These are phyloP conservation scores for Phocoena sinus DNA, from an alignment of 2,113 vertebrate species.

Conservation along the genomic window DNA sequence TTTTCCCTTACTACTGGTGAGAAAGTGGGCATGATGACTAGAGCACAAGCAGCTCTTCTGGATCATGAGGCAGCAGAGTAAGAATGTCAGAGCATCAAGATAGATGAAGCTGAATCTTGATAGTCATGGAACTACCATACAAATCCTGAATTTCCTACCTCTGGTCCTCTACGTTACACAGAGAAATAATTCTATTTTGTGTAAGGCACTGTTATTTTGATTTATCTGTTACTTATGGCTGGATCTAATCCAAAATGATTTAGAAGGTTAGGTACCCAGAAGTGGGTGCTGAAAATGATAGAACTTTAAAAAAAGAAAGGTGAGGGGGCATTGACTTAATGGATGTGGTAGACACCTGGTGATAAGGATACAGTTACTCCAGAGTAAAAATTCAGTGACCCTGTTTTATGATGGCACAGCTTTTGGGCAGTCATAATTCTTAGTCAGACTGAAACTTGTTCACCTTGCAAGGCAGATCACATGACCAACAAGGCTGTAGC, in stretches of 20 bases:
- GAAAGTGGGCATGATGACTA: not conserved
- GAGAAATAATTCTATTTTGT: not conserved
- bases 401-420: not conserved
- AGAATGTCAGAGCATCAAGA: not conserved
- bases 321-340: not conserved
- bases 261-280: not conserved
- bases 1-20: not conserved
- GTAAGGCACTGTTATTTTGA: not conserved
- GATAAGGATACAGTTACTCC: not conserved
- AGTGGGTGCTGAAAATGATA: not conserved
- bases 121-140: not conserved
- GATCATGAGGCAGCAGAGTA: not conserved
- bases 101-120: not conserved
- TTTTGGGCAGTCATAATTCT: not conserved
- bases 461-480: not conserved
- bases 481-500: not conserved
- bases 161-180: not conserved
- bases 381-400: not conserved
- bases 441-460: not conserved
- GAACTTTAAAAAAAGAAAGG: not conserved
- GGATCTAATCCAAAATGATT: not conserved
- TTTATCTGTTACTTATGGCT: not conserved
- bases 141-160: not conserved
- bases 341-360: not conserved
- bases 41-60: not conserved